Evolutionary conservation across 2,888 invertebrate species (phyloP), one percentile per base, ranked within the genome.

Genomic region (Sussaba pulchella): DNA sequence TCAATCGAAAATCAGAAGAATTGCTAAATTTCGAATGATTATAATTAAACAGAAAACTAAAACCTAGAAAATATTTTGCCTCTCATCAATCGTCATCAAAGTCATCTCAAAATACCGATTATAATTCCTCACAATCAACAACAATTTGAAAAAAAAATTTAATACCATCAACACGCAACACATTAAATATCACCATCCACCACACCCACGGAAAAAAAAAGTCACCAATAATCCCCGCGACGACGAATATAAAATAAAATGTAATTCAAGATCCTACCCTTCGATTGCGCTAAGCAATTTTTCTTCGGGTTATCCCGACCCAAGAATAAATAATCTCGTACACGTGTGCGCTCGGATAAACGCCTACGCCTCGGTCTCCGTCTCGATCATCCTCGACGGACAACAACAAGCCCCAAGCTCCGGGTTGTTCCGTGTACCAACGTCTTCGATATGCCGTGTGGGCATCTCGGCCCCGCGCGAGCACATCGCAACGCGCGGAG

Each of bases 331-430:
- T 12, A 59, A 61, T 63, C 10, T 19, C 21, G n/a, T 52, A 19
- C 26, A 26, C 8, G 26, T 26, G n/a, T 10, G 31, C 31, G 4
- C 14, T 9, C 9, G 12, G 14, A n/a, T n/a, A n/a, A n/a, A n/a
- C 57, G 31, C 31, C 57, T 57, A 57, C 57, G n/a, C 19, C n/a
- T n/a, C n/a, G n/a, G n/a, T 63, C 14, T 26, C 45, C 21, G 64
- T 66, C 41, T 45, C 19, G 41, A 71, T 77, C 19, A 77, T 66
- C 47, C 26, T 64, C 43, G 54, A 64, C 67, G 71, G 57, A 59
- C n/a, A 77, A 66, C 71, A 71, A 59, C 64, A 59, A 64, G 47
- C n/a, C n/a, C n/a, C 69, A 26, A 21, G 47, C 54, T 36, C 47
- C n/a, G n/a, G n/a, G 8, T 64, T 64, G 57, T n/a, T 17, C 6